Evolutionary conservation across 1,140 invertebrate genomes (phyloP).

Genomic region (Drosophila subpulchrella): DNA sequence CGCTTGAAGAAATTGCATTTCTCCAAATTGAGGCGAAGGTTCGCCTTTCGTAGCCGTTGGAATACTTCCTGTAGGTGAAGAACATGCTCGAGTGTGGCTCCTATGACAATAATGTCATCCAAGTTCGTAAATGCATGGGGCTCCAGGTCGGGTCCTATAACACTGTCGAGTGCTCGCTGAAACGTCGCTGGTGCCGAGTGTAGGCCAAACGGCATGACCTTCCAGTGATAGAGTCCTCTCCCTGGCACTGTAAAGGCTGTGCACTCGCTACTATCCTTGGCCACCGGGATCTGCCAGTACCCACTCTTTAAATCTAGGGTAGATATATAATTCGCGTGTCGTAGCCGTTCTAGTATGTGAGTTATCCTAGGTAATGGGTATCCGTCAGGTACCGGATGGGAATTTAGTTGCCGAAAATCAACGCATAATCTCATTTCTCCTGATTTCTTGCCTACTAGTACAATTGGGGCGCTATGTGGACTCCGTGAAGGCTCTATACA

Average conservation of each 20-base stretch:
- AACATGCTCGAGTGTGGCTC: background rate
- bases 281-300: background rate
- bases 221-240: conserved; percentile 58
- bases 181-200: conserved; percentile 83
- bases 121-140: conserved; percentile 64
- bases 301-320: background rate
- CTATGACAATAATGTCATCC: no score
- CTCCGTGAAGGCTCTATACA: background rate
- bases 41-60: background rate
- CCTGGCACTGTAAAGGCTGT: background rate
- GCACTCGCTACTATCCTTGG: background rate
- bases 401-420: background rate
- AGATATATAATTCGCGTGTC: background rate
- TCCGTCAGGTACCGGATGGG: background rate
- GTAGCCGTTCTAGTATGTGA: background rate
- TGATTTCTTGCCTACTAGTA: background rate
- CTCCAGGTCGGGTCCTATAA: conserved; percentile 44
- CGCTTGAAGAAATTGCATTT: conserved; percentile 1
- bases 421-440: background rate
- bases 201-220: conserved; percentile 85
- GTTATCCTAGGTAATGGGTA: background rate
- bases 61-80: conserved; percentile 2
- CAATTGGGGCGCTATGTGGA: background rate
- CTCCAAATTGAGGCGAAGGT: background rate
- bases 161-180: conserved; percentile 75